A percentile compares a stretch with the other conserved stretches of the same genome.
These are phyloP conservation scores for Tapirus indicus DNA, from an alignment of 2,797 vertebrate species.

Conservation along the genomic window DNA sequence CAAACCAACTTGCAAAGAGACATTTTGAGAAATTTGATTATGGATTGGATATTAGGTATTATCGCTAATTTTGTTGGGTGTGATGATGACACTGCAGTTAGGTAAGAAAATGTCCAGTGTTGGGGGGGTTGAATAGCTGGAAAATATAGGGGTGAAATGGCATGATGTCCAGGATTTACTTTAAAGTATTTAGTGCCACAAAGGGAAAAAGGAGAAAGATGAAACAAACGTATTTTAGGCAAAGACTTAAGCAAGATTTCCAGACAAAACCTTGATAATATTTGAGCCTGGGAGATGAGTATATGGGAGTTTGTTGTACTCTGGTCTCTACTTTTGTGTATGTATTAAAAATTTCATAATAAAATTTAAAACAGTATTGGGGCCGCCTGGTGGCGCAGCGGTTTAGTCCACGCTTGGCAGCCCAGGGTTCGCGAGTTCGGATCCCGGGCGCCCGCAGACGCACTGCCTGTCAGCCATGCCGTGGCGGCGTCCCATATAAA, in stretches of 20 bases:
- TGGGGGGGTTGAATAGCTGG: not conserved
- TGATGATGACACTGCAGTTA: too few relatives aligned
- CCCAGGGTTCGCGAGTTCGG: too few relatives aligned
- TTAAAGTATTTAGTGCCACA: not conserved
- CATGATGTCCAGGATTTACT: not conserved
- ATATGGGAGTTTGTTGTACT: not conserved
- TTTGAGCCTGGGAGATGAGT: not conserved
- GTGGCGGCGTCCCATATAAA: too few relatives aligned
- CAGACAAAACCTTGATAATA: not conserved
- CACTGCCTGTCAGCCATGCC: too few relatives aligned
- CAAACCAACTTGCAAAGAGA: not conserved
- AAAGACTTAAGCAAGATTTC: slow-evolving; percentile 11
- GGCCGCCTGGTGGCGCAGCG: too few relatives aligned
- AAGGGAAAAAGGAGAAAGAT: not conserved
- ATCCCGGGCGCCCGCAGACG: too few relatives aligned
- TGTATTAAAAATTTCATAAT: not conserved
- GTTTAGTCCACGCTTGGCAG: too few relatives aligned
- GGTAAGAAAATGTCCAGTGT: not conserved
- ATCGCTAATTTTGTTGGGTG: not conserved
- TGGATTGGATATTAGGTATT: not conserved
- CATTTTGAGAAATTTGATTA: not conserved
- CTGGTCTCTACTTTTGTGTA: not conserved
- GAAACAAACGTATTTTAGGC: not conserved
- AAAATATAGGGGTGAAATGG: not conserved
- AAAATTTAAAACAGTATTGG: not conserved